phyloP scores from a whole-genome alignment of 2,888 invertebrate genomes.

The Itoplectis maculator region DNA sequence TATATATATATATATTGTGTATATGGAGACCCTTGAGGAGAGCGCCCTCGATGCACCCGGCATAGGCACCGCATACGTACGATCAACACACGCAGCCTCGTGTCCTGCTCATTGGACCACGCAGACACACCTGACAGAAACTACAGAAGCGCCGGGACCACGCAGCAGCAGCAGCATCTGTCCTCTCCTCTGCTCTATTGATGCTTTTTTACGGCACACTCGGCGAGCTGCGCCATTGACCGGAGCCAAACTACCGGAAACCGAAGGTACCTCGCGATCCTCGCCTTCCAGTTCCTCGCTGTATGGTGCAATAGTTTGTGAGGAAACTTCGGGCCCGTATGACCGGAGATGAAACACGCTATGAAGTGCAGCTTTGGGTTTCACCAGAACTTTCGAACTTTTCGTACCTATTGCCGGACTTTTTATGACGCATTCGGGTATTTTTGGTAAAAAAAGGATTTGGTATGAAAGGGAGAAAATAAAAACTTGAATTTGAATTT shows the following conservation, averaged over 20 bases:
- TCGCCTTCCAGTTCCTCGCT: constrained; percentile 27
- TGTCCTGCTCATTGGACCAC: constrained; percentile 51
- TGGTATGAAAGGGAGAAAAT: no score
- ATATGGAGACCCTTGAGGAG: constrained; percentile 41
- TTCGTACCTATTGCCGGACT: not conserved
- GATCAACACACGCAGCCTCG: constrained; percentile 29
- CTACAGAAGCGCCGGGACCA: constrained; percentile 17
- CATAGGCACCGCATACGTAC: constrained; percentile 14
- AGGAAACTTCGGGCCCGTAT: constrained; percentile 18
- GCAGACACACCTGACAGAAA: constrained; percentile 51
- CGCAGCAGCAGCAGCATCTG: constrained; percentile 59
- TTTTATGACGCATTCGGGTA: not conserved
- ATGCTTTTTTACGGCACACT: constrained; percentile 68
- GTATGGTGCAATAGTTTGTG: not conserved
- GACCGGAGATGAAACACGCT: constrained; percentile 20
- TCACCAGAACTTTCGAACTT: not conserved
- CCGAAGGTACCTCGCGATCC: constrained; percentile 57
- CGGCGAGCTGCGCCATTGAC: constrained; percentile 69
- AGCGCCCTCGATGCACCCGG: constrained; percentile 52
- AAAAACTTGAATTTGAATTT: no score
- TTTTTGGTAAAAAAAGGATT: not conserved
- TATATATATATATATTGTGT: no score
- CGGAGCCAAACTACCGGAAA: constrained; percentile 75
- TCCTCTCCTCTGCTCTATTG: constrained; percentile 74
- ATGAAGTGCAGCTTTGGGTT: not conserved